Percentiles rank a stretch among this genome's conserved stretches.
Conservation (phyloP, 1,140 invertebrate species). For the Scylla paramamosain region DNA sequence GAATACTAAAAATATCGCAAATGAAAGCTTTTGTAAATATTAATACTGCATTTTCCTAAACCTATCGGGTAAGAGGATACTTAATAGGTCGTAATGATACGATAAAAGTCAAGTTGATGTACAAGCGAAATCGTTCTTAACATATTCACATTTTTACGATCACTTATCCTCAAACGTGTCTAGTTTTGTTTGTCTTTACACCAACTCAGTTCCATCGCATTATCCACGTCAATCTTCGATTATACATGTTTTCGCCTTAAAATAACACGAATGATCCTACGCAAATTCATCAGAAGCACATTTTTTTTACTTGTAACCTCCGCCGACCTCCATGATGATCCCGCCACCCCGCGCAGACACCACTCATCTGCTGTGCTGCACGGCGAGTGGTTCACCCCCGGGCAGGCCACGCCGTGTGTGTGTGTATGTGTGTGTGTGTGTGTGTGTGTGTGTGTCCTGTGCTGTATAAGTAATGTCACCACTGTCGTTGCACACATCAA, state of each 20-base stretch:
- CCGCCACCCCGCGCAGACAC: not conserved
- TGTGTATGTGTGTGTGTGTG: not conserved
- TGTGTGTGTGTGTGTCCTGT: not conserved
- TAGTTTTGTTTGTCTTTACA: not conserved
- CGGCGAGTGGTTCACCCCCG: too few species aligned
- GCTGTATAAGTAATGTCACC: not conserved
- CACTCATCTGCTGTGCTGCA: not conserved
- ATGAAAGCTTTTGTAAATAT: not conserved
- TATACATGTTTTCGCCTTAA: not conserved
- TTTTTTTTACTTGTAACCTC: too few species aligned
- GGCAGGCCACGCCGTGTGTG: not conserved
- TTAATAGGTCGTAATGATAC: not conserved
- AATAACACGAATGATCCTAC: not conserved
- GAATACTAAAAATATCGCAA: not conserved
- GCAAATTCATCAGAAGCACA: not conserved
- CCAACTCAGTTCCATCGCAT: not conserved
- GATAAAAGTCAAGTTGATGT: not conserved
- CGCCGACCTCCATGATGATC: not conserved
- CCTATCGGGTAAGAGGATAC: not conserved
- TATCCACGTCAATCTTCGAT: not conserved
- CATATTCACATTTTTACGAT: not conserved
- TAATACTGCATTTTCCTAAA: not conserved
- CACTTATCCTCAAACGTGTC: not conserved
- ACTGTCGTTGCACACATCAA: too few species aligned
- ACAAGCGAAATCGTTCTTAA: not conserved